Evolutionary conservation across 2,888 invertebrate genomes (phyloP), one percentile per base, ranked within the genome.

Genomic region (Elegia similella): DNA sequence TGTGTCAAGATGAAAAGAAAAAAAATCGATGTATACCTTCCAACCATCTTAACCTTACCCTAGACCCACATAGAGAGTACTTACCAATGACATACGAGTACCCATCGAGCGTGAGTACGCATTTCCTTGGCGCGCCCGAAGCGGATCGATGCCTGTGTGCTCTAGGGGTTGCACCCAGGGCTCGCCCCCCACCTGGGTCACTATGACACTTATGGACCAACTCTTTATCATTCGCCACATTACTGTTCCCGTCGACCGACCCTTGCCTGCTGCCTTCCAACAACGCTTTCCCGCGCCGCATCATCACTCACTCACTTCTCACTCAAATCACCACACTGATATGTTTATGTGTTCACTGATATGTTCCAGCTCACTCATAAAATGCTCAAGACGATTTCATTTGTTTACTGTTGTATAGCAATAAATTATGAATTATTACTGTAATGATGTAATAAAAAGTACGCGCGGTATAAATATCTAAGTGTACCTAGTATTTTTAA

Each of bases 21-120:
- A 23, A 23, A 3, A 23, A 23, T 23, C 5, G 23, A 23, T 23
- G 2, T 3, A 5, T 23, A 23, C 23, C 23, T 23, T 5, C 23
- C 5, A 23, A 23, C 23, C 23, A 23, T 23, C 23, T 23, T 23
- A 23, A 23, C 23, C 23, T 23, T 23, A 23, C 2, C 23, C 23
- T 34, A 34, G 10, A 10, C 34, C 34, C 8, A 34, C 34, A 3
- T 6, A 12, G 12, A 34, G 12, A 2, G 30, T 50, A 91, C 95
- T 94, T 87, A 96, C 97, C 96, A 92, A 97, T 97, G 72, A 96
- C 96, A 87, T 97, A 97, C 64, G 95, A 96, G 90, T 96, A 96
- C 73, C 96, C 96, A 82, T 96, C 96, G 68, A 97, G 92, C 50
- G 96, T 96, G 66, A 96, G 94, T 63, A 96, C 95, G 90, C 96